These are phyloP conservation scores for Arctocebus calabarensis DNA, from an alignment of 2,797 vertebrate species.

Conservation along the genomic window DNA sequence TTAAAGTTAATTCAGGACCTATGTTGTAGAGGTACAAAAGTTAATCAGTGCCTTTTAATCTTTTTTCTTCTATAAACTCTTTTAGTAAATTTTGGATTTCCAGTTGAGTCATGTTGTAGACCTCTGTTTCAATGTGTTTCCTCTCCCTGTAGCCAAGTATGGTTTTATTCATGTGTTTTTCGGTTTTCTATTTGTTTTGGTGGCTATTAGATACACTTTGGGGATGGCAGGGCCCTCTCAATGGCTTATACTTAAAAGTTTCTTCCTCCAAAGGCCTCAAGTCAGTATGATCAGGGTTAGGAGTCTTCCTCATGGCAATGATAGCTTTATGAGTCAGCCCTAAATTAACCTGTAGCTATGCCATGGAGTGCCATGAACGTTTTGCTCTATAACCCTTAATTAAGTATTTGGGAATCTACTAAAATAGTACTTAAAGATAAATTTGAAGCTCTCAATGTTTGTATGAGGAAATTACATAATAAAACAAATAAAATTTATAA, in stretches of 20 bases:
- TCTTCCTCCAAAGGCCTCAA: neutral
- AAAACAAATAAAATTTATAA: constrained; percentile 45
- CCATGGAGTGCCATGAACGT: neutral
- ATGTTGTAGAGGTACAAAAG: neutral
- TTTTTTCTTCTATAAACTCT: constrained; percentile 38
- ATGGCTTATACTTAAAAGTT: neutral
- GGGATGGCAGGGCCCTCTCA: neutral
- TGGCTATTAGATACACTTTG: neutral
- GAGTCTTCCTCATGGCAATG: neutral
- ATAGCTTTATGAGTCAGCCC: neutral
- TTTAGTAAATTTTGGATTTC: constrained; percentile 33
- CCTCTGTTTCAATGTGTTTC: constrained; percentile 1
- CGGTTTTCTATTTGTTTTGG: neutral
- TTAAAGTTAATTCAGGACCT: constrained; percentile 31
- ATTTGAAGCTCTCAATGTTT: neutral
- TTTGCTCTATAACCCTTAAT: neutral
- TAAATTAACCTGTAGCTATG: neutral
- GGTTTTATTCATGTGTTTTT: neutral
- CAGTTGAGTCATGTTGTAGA: neutral
- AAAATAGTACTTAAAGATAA: constrained; percentile 1
- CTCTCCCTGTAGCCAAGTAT: neutral
- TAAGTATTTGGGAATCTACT: constrained; percentile 22
- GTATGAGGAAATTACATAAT: constrained; percentile 3
- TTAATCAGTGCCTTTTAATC: neutral
- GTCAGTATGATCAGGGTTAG: neutral